phyloP scores from a whole-genome alignment of 2,113 vertebrate genomes.

The human region DNA sequence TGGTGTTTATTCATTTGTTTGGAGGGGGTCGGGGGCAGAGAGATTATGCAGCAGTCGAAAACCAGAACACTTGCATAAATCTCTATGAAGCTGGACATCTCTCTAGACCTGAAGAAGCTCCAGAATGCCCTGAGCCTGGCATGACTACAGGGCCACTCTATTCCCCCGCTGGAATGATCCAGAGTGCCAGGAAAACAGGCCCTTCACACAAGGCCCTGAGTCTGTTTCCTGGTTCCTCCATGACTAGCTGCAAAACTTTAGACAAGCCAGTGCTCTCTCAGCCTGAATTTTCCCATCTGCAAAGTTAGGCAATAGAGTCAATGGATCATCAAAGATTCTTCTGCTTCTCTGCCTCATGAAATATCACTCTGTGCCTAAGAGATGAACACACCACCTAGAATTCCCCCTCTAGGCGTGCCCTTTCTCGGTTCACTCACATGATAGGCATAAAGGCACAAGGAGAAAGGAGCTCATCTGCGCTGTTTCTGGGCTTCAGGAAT shows the following conservation, averaged over 20 bases:
- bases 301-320: background rate
- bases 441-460: background rate
- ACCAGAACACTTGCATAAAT: background rate
- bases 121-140: background rate
- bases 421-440: background rate
- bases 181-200: background rate
- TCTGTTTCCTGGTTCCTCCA: background rate
- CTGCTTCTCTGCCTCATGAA: background rate
- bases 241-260: background rate
- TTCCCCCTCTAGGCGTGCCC: rapidly evolving
- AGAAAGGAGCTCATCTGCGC: background rate
- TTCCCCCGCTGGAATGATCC: background rate
- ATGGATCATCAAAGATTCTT: background rate
- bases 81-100: background rate
- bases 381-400: background rate
- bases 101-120: background rate
- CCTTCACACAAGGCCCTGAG: background rate
- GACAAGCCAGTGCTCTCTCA: background rate
- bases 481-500: background rate
- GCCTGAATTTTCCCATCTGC: background rate
- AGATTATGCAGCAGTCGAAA: background rate
- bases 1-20: background rate
- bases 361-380: background rate
- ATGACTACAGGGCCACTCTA: rapidly evolving
- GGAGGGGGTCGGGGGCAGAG: background rate